Percentiles rank a stretch among this genome's conserved stretches.
Conservation (phyloP, 2,113 vertebrate genomes). For the Melanerpes formicivorus region DNA sequence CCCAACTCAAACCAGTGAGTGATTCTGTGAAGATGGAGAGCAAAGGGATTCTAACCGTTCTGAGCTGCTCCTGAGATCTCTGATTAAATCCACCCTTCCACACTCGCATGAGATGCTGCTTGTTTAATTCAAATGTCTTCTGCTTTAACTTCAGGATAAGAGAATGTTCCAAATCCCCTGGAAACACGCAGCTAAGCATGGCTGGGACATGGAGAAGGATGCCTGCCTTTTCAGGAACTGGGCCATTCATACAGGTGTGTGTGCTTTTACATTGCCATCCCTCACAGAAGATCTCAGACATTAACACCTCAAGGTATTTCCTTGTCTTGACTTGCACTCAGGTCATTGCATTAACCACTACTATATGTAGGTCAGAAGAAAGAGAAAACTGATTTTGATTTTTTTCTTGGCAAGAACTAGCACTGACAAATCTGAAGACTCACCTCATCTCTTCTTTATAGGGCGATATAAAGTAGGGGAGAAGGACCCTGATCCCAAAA, state of each 20-base stretch:
- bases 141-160: slow-evolving; percentile 80
- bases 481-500: slow-evolving; percentile 88
- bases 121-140: not conserved
- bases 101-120: not conserved
- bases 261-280: not conserved
- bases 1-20: no score
- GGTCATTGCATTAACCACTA: not conserved
- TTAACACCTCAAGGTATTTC: not conserved
- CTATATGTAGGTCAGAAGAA: not conserved
- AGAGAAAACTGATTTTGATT: not conserved
- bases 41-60: not conserved
- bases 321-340: not conserved
- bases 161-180: slow-evolving; percentile 93
- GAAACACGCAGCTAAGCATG: slow-evolving; percentile 96
- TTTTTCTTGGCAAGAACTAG: not conserved
- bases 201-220: slow-evolving; percentile 94
- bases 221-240: slow-evolving; percentile 92
- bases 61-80: not conserved
- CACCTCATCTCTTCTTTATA: slow-evolving; percentile 35
- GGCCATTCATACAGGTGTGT: slow-evolving; percentile 96
- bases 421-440: not conserved
- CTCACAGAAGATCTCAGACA: rapidly evolving
- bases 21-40: not conserved
- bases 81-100: not conserved
- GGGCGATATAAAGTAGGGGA: slow-evolving; percentile 87